These are phyloP conservation scores for Trichonephila inaurata DNA, from an alignment of 1,140 invertebrate species.

Conservation along the genomic window DNA sequence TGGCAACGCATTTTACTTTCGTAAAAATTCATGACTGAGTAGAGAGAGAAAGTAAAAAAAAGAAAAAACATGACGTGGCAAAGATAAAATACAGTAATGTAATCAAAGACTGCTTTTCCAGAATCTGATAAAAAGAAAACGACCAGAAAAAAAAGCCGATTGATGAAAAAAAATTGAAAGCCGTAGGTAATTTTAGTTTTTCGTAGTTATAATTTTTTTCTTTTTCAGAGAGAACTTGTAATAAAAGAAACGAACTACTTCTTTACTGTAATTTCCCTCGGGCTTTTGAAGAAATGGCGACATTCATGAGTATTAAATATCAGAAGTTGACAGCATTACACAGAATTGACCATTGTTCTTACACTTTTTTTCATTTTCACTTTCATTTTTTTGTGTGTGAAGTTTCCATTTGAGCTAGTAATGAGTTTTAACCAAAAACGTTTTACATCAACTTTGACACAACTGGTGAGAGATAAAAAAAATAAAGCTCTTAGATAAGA, in stretches of 20 bases:
- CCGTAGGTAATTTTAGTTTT: conserved; percentile 47
- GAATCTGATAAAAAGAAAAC: background rate
- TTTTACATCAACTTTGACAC: conserved; percentile 39
- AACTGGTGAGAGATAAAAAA: background rate
- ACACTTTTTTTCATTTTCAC: background rate
- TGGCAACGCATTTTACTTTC: background rate
- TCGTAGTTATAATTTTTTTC: background rate
- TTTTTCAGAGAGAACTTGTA: background rate
- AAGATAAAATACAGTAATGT: conserved; percentile 31
- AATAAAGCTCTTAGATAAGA: background rate
- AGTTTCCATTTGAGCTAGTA: background rate
- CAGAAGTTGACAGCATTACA: conserved; percentile 49
- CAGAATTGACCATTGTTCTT: conserved; percentile 30
- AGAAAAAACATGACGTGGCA: background rate
- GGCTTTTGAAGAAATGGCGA: conserved; percentile 6
- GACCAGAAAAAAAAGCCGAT: conserved; percentile 11
- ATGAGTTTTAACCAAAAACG: conserved; percentile 18
- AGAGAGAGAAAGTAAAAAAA: background rate
- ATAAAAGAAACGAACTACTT: conserved; percentile 42
- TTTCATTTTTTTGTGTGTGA: background rate
- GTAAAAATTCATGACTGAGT: background rate
- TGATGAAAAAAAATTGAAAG: conserved; percentile 36
- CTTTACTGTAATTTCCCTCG: conserved; percentile 51
- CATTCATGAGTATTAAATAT: conserved; percentile 63
- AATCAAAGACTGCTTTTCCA: conserved; percentile 43